These are phyloP conservation scores for Poeciliopsis occidentalis DNA, from an alignment of 2,113 vertebrate genomes.

Conservation along the genomic window DNA sequence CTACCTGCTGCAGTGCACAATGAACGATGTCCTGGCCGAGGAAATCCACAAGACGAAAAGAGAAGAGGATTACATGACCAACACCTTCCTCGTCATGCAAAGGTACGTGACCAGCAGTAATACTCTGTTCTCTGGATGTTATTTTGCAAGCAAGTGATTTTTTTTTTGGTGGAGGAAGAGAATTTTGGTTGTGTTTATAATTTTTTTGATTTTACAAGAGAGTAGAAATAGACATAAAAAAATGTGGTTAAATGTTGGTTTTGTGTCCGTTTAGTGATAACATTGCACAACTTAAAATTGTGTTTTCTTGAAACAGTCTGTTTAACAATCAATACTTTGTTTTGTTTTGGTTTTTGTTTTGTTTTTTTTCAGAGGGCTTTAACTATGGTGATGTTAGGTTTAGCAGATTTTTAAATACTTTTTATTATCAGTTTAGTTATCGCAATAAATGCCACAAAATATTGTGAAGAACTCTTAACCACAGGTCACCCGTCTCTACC, in stretches of 20 bases:
- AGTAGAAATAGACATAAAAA: too few species aligned
- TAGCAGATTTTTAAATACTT: too few species aligned
- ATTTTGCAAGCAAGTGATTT: not conserved
- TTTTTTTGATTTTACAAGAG: too few species aligned
- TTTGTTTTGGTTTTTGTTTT: too few species aligned
- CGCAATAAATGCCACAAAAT: not conserved
- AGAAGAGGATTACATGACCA: constrained; percentile 96
- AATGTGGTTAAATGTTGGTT: too few species aligned
- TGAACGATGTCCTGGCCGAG: constrained; percentile 95
- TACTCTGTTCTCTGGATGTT: not conserved
- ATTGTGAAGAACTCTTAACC: not conserved
- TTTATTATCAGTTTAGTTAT: not conserved
- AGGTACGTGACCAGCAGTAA: constrained; percentile 73
- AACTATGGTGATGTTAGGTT: too few species aligned
- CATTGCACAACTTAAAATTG: too few species aligned
- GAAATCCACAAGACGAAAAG: constrained; percentile 94
- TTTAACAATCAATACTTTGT: too few species aligned
- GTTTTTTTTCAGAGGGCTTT: too few species aligned
- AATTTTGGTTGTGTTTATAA: too few species aligned
- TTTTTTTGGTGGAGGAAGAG: not conserved
- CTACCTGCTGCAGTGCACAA: constrained; percentile 95
- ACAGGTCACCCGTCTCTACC: not conserved
- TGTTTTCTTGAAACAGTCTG: too few species aligned
- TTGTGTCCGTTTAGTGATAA: too few species aligned
- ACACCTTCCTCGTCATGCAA: constrained; percentile 97